Base-by-base conservation (phyloP, 2,113 vertebrate genomes). In the Mola mola region DNA sequence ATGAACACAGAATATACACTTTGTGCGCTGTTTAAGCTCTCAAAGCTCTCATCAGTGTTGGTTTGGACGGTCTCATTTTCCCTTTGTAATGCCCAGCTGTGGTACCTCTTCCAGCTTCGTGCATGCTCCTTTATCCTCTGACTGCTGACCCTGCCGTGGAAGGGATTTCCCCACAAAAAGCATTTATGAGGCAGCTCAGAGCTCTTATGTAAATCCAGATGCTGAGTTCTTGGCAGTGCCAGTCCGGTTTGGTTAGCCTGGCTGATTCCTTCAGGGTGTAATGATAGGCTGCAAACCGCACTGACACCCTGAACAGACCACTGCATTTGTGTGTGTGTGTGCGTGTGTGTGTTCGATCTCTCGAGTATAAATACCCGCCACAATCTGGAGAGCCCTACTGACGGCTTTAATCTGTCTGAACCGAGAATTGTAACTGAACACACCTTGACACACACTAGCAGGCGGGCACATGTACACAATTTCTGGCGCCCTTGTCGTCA, bases 281-380 rank as follows among this genome's bases (percentile, higher is more conserved):
- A 87, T 87, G 81, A 88, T 69, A 82, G 82, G 49, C 84, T 83
- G 62, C 58, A 80, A 82, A 81, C 87, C 82, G 37, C 82, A 78
- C 72, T 31, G 70, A 88, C 86, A 86, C 86, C 83, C 79, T 53
- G 61, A 63, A 47, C 79, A 65, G 37, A 86, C 77, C 80, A 19
- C 80, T 26, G 59, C 56, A 15, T 65, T 19, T 41, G 66, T 63
- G 63, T 59, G 37, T 79, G 36, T 44, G 44, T 64, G 38, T 50
- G 15, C 42, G 33, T 62, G 26, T 57, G 55, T 57, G 60, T 49
- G 31, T 49, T 49, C 12, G 4, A 46, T 51, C 37, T 49, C 46
- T 7, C 16, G 36, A 51, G 56, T 15, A 46, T 36, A 65, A 68
- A 72, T 51, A 67, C 62, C 47, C 28, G 34, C 36, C 8, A 52